phyloP scores from a whole-genome alignment of 2,797 vertebrate species.

The Lacerta viridis region DNA sequence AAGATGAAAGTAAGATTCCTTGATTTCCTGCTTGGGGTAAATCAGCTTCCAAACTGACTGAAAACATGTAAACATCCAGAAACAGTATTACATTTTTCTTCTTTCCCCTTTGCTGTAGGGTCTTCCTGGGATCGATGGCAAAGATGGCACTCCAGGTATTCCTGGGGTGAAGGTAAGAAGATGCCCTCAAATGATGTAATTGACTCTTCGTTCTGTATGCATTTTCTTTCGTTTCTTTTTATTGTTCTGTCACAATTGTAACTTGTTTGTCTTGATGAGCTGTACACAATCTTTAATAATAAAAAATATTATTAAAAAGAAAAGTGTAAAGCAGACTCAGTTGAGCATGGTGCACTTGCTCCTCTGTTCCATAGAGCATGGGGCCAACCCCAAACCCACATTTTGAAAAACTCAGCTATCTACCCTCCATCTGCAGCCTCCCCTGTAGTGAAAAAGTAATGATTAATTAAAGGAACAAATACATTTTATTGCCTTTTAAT shows the following conservation, averaged over 20 bases:
- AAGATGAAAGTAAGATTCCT: background rate
- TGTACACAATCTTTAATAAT: too few species aligned
- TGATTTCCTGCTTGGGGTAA: background rate
- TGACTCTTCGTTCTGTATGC: too few species aligned
- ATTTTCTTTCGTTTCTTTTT: too few species aligned
- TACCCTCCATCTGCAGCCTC: too few species aligned
- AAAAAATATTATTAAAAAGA: too few species aligned
- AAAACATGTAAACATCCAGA: accelerated
- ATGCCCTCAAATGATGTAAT: background rate
- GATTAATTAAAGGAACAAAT: background rate
- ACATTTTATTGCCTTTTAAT: background rate
- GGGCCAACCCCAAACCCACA: too few species aligned
- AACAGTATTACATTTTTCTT: accelerated
- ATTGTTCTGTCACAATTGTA: too few species aligned
- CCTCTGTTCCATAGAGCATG: background rate
- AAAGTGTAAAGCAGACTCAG: background rate
- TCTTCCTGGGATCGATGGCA: constrained; percentile 95
- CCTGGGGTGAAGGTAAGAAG: constrained; percentile 91
- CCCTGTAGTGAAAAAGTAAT: background rate
- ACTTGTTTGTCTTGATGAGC: too few species aligned
- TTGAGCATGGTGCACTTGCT: too few species aligned
- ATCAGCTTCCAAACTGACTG: background rate
- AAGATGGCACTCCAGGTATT: constrained; percentile 93
- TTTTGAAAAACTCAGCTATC: background rate
- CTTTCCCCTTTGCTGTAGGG: constrained; percentile 81